Evolutionary conservation across 2,797 vertebrate genomes (phyloP), one percentile per base, ranked within the genome.

Genomic region (Hoplostethus mediterraneus): DNA sequence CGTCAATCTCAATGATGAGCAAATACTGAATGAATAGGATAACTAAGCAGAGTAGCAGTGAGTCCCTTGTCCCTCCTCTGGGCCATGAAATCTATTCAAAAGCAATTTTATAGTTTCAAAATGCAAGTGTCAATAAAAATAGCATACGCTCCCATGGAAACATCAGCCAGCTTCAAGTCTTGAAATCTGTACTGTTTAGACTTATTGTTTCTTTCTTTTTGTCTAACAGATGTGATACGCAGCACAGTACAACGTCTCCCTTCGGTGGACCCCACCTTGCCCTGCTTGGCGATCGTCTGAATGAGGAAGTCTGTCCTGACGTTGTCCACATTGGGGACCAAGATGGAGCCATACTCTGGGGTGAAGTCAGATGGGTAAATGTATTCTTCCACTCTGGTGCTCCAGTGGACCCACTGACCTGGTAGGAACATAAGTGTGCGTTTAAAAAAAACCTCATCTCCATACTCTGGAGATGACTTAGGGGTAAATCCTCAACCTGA

Each of bases 261-360:
- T 48, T 9, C 33, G 9, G 6, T 44, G 75, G 36, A 40, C 13
- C 81, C 62, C 93, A 99, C 97, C 96, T 98, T 99, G 81, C 96
- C 95, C 91, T 99, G 98, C 76, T 96, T 97, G 7, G 96, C 95
- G 0, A 99, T 94, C 56, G 95, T 98, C 80, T 96, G 93, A 77
- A 99, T 97, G 45, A 99, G 93, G 85, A 98, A 99, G 84, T 97
- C 94, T 8, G 96, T 98, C 82, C 97, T 95, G 68, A 99, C 94
- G 0, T 97, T 99, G 90, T 99, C 98, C 30, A 99, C 96, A 72
- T 98, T 99, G 64, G 98, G 98, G 25, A 99, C 97, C 76, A 99
- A 88, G 82, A 99, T 98, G 56, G 98, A 97, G 79, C 91, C 79
- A 60, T 97, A 99, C 12, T 97, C 96, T 40, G 97, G 73, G 70